A percentile compares a stretch with the other conserved stretches of the same genome.
These are phyloP conservation scores for Chiridota heheva DNA, from an alignment of 35 echinoderm and acorn worm genomes.

Conservation along the genomic window DNA sequence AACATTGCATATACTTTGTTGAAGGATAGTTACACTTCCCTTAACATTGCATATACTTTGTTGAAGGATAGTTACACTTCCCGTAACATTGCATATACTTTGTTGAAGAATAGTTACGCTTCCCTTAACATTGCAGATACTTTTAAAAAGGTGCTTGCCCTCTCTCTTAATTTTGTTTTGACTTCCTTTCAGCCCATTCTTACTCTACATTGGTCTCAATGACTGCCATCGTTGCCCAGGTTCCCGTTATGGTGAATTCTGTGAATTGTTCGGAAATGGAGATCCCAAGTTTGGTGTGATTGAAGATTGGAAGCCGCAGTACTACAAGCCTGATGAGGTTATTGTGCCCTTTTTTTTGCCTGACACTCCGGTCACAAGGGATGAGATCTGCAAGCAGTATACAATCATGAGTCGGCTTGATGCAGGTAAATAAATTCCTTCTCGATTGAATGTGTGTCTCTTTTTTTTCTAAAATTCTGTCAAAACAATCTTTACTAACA, in stretches of 20 bases:
- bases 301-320: slow-evolving; percentile 83
- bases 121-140: too few relatives aligned
- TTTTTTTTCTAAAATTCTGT: too few relatives aligned
- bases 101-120: too few relatives aligned
- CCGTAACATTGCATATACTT: too few relatives aligned
- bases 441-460: too few relatives aligned
- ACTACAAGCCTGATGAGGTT: slow-evolving; percentile 89
- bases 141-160: too few relatives aligned
- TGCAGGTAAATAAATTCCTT: slow-evolving; percentile 68
- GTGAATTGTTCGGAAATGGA: slow-evolving; percentile 93
- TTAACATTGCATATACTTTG: too few relatives aligned
- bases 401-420: slow-evolving; percentile 83
- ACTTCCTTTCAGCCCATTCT: slow-evolving; percentile 79
- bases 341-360: slow-evolving; percentile 78
- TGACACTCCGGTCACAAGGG: slow-evolving; percentile 82
- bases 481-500: too few relatives aligned
- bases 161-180: too few relatives aligned
- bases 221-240: slow-evolving; percentile 84
- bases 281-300: slow-evolving; percentile 59
- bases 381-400: slow-evolving; percentile 87
- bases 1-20: too few relatives aligned
- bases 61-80: too few relatives aligned
- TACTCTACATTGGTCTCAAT: slow-evolving; percentile 93
- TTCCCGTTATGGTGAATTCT: slow-evolving; percentile 69
- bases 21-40: too few relatives aligned